Conservation (phyloP, 2,113 vertebrate genomes). For the Silurus glanis region DNA sequence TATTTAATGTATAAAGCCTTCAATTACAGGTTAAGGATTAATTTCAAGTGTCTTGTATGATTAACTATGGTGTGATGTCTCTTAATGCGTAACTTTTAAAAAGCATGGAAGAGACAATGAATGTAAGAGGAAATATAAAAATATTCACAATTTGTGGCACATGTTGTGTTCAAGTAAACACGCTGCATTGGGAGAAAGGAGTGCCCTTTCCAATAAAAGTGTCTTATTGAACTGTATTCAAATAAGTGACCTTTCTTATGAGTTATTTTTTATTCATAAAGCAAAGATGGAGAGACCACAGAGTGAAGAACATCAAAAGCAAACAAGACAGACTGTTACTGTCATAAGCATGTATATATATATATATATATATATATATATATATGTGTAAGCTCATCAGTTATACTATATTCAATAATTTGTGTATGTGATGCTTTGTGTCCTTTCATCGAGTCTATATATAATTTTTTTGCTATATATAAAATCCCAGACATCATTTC, state of each 20-base stretch:
- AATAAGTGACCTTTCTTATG: constrained; percentile 71
- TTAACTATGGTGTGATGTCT: constrained; percentile 54
- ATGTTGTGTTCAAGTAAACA: constrained; percentile 60
- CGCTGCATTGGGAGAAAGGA: constrained; percentile 56
- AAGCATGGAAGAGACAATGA: constrained; percentile 54
- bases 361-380: no score
- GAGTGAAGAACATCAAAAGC: neutral
- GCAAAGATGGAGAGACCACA: neutral
- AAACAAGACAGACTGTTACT: neutral
- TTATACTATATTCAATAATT: no score
- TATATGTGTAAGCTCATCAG: no score
- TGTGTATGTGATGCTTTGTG: no score
- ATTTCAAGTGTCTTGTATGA: neutral
- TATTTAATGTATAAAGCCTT: neutral
- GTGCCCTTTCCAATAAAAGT: constrained; percentile 65
- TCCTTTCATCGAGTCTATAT: no score
- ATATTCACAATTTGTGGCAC: constrained; percentile 53
- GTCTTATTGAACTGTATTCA: constrained; percentile 72
- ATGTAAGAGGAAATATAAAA: constrained; percentile 28
- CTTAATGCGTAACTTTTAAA: constrained; percentile 65
- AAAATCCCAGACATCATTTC: no score
- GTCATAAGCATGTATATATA: neutral
- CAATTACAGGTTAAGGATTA: neutral
- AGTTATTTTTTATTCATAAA: constrained; percentile 6
- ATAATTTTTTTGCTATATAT: no score